Base-by-base conservation (phyloP, 2,888 invertebrate species). In the Autographa pulchrina region DNA sequence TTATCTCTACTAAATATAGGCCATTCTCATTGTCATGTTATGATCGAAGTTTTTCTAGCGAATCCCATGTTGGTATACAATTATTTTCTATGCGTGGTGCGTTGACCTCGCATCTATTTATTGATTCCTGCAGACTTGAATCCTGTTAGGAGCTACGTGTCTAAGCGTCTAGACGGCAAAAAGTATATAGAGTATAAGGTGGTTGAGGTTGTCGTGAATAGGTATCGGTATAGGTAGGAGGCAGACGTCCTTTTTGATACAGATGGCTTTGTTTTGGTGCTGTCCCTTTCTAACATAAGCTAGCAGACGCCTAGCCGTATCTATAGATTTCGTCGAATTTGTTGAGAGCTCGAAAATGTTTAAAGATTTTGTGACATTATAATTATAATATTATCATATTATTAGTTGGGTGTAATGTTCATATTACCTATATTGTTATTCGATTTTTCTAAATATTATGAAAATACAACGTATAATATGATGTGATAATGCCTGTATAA, bases 81-180 rank as follows among this genome's bases (percentile, higher is more conserved):
- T 75, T 60, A 66, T 72, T 74, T 64, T 41, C 63, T 68, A 61
- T 60, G 41, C 72, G 70, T 41, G 77, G 92, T 88, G 69, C 93
- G 82, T 90, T 89, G 90, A 91, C 88, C 91, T 87, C 85, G 72
- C 80, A 83, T 91, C 91, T 93, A 91, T 93, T 92, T 86, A 92
- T 92, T 91, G 92, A 92, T 92, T 89, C 86, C 85, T 83, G 82
- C 81, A 81, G 86, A 88, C 88, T 88, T 87, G 86, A 89, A 91
- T 91, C 90, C 89, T 90, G 91, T 91, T 91, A 86, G 86, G 84
- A 85, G 87, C 85, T 82, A 84, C 78, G 78, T 80, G 91, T 90
- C 88, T 92, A 88, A 88, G 86, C 85, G 93, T 93, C 94, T 94
- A 93, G 94, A 93, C 94, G 77, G 82, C 68, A 85, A 86, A 86